phyloP scores from a whole-genome alignment of 2,113 vertebrate genomes.

The Rhinoderma darwinii region DNA sequence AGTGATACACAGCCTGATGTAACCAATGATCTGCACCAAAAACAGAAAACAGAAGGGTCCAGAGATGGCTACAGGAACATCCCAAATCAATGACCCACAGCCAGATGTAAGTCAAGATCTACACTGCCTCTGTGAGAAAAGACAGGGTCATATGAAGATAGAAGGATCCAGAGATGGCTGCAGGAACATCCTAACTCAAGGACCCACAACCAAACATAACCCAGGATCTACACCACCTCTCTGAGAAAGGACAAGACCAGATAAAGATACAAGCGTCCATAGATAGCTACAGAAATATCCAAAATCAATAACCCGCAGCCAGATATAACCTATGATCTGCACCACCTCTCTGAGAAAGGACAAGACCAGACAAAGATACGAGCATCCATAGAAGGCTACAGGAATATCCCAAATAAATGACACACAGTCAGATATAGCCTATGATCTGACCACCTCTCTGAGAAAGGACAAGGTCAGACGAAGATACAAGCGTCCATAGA shows the following conservation, averaged over 20 bases:
- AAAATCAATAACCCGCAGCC: neutral
- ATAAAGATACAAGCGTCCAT: neutral
- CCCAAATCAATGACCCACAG: neutral
- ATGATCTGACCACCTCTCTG: neutral
- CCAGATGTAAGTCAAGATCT: neutral
- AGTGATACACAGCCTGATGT: too few species aligned
- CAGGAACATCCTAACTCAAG: neutral
- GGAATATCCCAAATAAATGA: neutral
- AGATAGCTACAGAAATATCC: neutral
- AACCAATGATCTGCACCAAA: too few species aligned
- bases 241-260: neutral
- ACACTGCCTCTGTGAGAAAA: neutral
- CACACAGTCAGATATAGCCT: neutral
- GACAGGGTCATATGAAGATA: neutral
- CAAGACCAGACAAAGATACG: neutral
- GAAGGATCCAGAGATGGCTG: neutral
- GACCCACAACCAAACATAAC: neutral
- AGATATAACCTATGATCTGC: neutral
- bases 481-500: too few species aligned
- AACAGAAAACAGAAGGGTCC: neutral
- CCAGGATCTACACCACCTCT: neutral
- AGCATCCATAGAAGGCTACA: neutral
- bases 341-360: neutral
- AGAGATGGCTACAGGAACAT: neutral
- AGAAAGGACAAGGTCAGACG: neutral